Evolutionary conservation across 2,888 invertebrate species (phyloP).

Genomic region (Torymus texanus): DNA sequence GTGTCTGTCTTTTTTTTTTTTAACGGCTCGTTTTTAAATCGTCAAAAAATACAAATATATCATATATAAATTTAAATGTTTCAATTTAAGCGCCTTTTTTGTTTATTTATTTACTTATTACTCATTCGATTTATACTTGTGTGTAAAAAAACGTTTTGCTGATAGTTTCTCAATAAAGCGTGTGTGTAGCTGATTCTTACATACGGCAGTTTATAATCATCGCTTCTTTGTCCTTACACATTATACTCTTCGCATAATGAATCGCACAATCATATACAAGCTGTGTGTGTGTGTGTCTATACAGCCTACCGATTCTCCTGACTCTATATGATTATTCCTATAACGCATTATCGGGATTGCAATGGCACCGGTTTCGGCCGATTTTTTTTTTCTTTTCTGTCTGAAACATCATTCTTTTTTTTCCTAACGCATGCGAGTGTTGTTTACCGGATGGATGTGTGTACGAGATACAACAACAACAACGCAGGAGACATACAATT

Average conservation of each 20-base stretch:
- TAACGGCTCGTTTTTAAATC: too few relatives aligned
- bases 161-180: too few relatives aligned
- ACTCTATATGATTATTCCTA: conserved; percentile 7
- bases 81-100: conserved; percentile 8
- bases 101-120: too few relatives aligned
- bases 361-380: conserved; percentile 30
- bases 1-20: not conserved
- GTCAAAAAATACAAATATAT: too few relatives aligned
- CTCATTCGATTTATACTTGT: too few relatives aligned
- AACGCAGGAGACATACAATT: conserved; percentile 39
- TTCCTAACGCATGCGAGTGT: too few relatives aligned
- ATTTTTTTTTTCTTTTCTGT: conserved; percentile 25
- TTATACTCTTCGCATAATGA: not conserved
- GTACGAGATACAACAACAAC: conserved; percentile 40
- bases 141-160: too few relatives aligned
- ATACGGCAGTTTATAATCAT: conserved; percentile 33
- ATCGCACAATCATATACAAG: conserved; percentile 20
- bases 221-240: too few relatives aligned
- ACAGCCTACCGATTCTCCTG: conserved; percentile 1
- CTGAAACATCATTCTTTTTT: not conserved
- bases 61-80: not conserved
- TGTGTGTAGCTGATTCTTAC: conserved; percentile 41
- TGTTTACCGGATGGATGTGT: conserved; percentile 15
- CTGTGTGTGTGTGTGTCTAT: not conserved
- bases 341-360: conserved; percentile 27